phyloP scores from a whole-genome alignment of 1,140 invertebrate genomes.

The Bombus confusus region DNA sequence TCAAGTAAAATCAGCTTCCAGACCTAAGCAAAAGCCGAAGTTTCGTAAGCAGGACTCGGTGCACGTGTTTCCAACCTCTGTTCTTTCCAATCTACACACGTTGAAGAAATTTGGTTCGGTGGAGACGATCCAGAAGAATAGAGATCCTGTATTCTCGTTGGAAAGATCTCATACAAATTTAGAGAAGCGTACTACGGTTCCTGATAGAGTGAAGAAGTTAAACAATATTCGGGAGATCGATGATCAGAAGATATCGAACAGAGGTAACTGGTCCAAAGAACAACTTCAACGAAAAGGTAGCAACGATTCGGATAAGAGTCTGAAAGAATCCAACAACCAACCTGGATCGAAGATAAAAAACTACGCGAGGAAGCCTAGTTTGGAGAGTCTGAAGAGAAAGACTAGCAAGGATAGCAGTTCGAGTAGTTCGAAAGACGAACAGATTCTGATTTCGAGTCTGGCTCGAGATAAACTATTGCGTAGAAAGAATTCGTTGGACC shows the following conservation, averaged over 20 bases:
- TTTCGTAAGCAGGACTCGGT: constrained; percentile 71
- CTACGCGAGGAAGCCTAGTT: constrained; percentile 61
- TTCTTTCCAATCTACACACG: constrained; percentile 50
- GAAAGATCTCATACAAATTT: constrained; percentile 68
- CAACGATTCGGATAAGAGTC: constrained; percentile 67
- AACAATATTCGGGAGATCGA: constrained; percentile 71
- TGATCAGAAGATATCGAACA: constrained; percentile 42
- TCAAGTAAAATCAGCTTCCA: neutral
- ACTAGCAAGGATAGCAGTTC: constrained; percentile 76
- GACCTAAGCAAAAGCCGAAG: constrained; percentile 34
- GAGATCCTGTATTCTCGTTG: constrained; percentile 26
- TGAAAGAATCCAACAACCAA: constrained; percentile 35
- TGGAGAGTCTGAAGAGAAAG: constrained; percentile 69
- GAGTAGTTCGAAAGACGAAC: constrained; percentile 75
- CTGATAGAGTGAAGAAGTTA: constrained; percentile 57
- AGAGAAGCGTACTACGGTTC: constrained; percentile 26
- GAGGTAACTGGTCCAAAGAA: constrained; percentile 52
- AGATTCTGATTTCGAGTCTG: constrained; percentile 58
- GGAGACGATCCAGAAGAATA: constrained; percentile 59
- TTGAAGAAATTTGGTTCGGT: constrained; percentile 68
- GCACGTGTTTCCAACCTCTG: constrained; percentile 40
- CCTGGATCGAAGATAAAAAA: constrained; percentile 26
- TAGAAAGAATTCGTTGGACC: constrained; percentile 68
- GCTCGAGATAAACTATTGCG: constrained; percentile 49
- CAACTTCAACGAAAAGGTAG: constrained; percentile 61